Evolutionary conservation across 92 coral and sea anemone genomes (phyloP), one percentile per base, ranked within the genome.

Genomic region (Porites lobata): DNA sequence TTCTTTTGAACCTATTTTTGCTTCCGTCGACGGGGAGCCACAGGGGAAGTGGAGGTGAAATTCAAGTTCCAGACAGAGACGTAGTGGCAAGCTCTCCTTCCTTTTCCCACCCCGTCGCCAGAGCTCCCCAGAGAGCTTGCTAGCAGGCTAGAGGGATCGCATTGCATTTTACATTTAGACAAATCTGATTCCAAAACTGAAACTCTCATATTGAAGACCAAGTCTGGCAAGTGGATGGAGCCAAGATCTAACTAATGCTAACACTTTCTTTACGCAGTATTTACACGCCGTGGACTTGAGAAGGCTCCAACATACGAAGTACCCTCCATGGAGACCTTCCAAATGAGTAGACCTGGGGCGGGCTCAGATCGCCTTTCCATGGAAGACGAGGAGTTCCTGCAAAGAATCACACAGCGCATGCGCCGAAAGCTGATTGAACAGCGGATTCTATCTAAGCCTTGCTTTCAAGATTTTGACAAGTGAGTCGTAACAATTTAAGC

Each of bases 381-480:
- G 21, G 89, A 90, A 21, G 90, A 89, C 56, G 96, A 92, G 53
- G 78, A 81, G 77, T 62, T 88, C 74, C 92, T 96, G 56, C 92
- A 92, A 20, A 75, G 91, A 65, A 90, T 93, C 74, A 93, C 92
- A 94, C 95, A 86, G 69, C 94, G 98, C 79, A 90, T 98, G 98
- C 94, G 93, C 43, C 93, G 92, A 82, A 92, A 95, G 78, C 82
- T 96, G 68, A 93, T 91, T 69, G 96, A 97, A 72, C 94, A 98
- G 56, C 89, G 99, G 21, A 94, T 97, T 19, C 91, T 95, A 51
- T 95, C 93, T 76, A 98, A 98, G 84, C 99, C 99, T 0, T 90
- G 92, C 69, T 98, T 98, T 58, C 99, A 98, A 76, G 99, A 98
- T 72, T 98, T 98, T 78, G 99, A 98, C 82, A 98, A 92, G 99